Conservation (phyloP, 2,113 vertebrate genomes). For the Phasianus colchicus region DNA sequence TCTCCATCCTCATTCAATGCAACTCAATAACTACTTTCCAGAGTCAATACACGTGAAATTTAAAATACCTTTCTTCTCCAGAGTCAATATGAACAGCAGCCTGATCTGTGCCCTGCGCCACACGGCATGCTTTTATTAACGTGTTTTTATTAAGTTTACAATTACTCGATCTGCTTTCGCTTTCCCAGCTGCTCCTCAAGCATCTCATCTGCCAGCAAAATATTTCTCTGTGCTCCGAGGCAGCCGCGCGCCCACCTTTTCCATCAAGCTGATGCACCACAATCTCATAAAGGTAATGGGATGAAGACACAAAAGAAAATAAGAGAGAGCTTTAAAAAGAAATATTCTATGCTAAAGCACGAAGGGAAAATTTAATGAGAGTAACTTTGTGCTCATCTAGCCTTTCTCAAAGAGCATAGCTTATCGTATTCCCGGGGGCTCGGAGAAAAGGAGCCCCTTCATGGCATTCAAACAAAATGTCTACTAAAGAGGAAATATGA, state of each 20-base stretch:
- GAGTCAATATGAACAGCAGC: neutral
- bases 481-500: constrained; percentile 54
- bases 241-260: constrained; percentile 4
- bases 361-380: constrained; percentile 45
- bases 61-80: neutral
- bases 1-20: neutral
- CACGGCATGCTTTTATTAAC: neutral
- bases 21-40: neutral
- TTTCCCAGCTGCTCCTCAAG: constrained; percentile 38
- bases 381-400: constrained; percentile 30
- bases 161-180: constrained; percentile 6
- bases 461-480: constrained; percentile 57
- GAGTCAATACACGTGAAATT: neutral
- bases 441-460: constrained; percentile 5
- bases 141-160: neutral
- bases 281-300: constrained; percentile 27
- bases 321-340: neutral
- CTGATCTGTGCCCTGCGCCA: neutral
- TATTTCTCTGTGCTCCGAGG: neutral
- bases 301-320: constrained; percentile 55
- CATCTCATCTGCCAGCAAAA: neutral
- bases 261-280: constrained; percentile 45
- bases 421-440: constrained; percentile 37
- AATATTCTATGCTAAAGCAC: constrained; percentile 25
- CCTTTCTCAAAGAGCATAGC: constrained; percentile 47